Evolutionary conservation across 2,113 vertebrate species (phyloP).

Genomic region (Geothlypis trichas): DNA sequence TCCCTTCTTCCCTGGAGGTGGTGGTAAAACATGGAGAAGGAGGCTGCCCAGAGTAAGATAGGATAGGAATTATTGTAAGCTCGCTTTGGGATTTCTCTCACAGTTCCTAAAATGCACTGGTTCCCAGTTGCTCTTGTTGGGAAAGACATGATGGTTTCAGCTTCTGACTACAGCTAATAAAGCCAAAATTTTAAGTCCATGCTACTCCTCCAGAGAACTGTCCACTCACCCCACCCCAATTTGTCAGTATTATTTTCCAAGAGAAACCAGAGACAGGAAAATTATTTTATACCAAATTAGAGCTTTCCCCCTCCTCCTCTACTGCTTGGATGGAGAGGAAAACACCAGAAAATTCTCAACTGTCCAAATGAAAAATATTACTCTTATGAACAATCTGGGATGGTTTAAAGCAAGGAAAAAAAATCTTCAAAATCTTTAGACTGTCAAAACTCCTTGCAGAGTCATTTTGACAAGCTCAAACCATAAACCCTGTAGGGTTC

Average conservation of each 20-base stretch:
- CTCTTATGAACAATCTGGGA: background rate
- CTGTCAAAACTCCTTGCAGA: slow-evolving; percentile 14
- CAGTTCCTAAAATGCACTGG: accelerated
- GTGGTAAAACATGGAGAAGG: background rate
- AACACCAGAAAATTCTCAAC: background rate
- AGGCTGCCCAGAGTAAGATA: accelerated
- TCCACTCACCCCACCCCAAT: background rate
- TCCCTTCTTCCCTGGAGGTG: background rate
- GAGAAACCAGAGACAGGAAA: background rate
- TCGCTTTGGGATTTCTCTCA: background rate
- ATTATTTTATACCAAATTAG: background rate
- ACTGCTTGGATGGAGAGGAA: background rate
- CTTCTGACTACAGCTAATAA: background rate
- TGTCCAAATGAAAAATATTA: background rate
- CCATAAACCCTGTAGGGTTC: background rate
- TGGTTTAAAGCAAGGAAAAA: background rate
- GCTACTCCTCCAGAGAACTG: background rate
- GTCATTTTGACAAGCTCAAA: slow-evolving; percentile 36
- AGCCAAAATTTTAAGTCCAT: background rate
- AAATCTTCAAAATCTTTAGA: background rate
- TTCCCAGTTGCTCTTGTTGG: background rate
- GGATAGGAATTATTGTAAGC: background rate
- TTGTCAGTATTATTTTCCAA: background rate
- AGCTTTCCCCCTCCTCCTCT: background rate
- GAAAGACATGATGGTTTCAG: background rate